Evolutionary conservation across 2,888 invertebrate genomes (phyloP), one percentile per base, ranked within the genome.

Genomic region (Meiosimyza platycephala): DNA sequence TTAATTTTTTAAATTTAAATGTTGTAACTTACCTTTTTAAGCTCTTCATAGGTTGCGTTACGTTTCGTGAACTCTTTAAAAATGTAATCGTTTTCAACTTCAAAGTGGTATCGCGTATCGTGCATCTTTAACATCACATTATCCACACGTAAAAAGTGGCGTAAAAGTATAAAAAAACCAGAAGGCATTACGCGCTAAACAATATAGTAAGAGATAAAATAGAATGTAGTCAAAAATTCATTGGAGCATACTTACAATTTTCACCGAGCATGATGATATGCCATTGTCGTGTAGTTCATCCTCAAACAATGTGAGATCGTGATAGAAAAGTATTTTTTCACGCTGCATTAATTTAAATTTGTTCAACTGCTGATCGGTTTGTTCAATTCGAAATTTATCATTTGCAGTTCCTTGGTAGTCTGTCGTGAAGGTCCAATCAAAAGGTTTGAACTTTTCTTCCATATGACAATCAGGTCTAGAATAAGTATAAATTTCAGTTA

Each of bases 211-310:
- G 60, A 68, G 54, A 64, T 71, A 50, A 47, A 72, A 16, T 60
- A 62, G 33, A 51, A 12, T 50, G 11, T 16, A 18, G 16, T 47
- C 5, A 47, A n/a, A 63, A 13, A 47, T 68, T 52, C 3, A 16
- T 52, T 50, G 12, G 11, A 15, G 5, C 18, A 9, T 51, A 89
- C 92, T 92, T 89, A 97, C 97, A 89, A 99, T 95, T 92, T 98
- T 97, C 0, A 97, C 95, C 76, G 93, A 94, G 80, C 93, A 90
- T 68, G 94, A 92, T 2, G 99, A 95, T 71, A 95, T 93, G 16
- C 99, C 99, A 89, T 99, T 96, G 88, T 99, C 99, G 84, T 98
- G 98, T 63, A 99, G 88, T 87, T 99, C 99, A 89, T 99, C 99
- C 89, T 99, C 99, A 89, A 95, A 99, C 52, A 99, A 88, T 72